Evolutionary conservation across 2,888 invertebrate species (phyloP).

Genomic region (Cryptops parisi): DNA sequence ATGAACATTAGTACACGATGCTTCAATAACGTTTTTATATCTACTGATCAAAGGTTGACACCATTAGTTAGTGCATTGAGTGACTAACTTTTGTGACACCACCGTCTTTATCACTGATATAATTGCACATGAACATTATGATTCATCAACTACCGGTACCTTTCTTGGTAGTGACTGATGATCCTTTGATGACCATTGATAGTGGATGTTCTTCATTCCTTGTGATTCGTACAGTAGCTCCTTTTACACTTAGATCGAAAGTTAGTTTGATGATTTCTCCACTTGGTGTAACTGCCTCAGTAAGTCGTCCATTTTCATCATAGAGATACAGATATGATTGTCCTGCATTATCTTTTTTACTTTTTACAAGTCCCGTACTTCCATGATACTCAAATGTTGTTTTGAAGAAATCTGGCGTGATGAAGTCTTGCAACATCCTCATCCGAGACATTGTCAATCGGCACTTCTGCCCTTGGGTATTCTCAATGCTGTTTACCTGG

Average conservation of each 20-base stretch:
- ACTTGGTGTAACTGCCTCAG: constrained; percentile 86
- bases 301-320: constrained; percentile 83
- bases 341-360: constrained; percentile 76
- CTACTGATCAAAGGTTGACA: too few species aligned
- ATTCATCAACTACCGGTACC: too few species aligned
- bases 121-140: too few species aligned
- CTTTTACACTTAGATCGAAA: constrained; percentile 79
- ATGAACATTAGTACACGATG: too few species aligned
- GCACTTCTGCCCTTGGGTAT: constrained; percentile 83
- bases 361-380: constrained; percentile 72
- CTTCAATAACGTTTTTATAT: too few species aligned
- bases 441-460: constrained; percentile 79
- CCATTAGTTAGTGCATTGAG: too few species aligned
- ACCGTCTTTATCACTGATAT: too few species aligned
- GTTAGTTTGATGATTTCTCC: constrained; percentile 69
- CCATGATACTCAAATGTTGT: constrained; percentile 88
- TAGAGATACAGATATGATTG: constrained; percentile 78
- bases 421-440: constrained; percentile 76
- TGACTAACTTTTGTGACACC: too few species aligned
- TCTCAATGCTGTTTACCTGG: constrained; percentile 78
- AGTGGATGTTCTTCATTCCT: constrained; percentile 33
- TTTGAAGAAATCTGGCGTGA: constrained; percentile 85
- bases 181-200: constrained; percentile 69
- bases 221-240: constrained; percentile 70
- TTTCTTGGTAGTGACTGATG: constrained; percentile 63